phyloP scores from a whole-genome alignment of 2,113 vertebrate species.

The Hyaena hyaena region DNA sequence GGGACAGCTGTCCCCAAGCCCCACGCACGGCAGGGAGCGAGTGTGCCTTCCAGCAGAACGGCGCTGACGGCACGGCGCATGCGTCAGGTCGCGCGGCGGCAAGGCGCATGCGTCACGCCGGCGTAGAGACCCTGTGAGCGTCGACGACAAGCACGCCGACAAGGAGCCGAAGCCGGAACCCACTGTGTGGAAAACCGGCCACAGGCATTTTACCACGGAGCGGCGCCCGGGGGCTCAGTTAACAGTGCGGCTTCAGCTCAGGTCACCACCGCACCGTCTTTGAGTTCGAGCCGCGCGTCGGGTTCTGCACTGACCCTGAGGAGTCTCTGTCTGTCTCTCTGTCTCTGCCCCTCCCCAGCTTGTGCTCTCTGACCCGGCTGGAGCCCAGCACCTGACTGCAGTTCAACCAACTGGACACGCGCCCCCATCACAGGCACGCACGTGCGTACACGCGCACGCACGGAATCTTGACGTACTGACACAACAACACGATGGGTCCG shows the following conservation, averaged over 20 bases:
- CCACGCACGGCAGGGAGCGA: fast-evolving
- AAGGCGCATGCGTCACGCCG: background rate
- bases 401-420: background rate
- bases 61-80: too few relatives aligned
- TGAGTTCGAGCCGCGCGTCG: too few relatives aligned
- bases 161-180: background rate
- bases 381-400: background rate
- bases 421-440: fast-evolving
- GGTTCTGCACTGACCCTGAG: too few relatives aligned
- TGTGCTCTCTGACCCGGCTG: background rate
- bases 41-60: background rate
- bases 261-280: too few relatives aligned
- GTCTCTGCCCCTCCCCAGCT: too few relatives aligned
- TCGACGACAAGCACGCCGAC: background rate
- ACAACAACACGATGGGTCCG: fast-evolving
- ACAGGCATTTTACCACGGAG: background rate
- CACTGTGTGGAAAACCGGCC: background rate
- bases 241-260: too few relatives aligned
- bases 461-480: background rate
- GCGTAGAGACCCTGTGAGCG: too few relatives aligned
- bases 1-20: background rate
- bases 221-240: too few relatives aligned
- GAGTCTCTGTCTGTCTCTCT: too few relatives aligned
- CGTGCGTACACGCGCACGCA: background rate
- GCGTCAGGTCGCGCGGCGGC: background rate